Evolutionary conservation across 2,888 invertebrate genomes (phyloP).

Genomic region (Leistus spinibarbis): DNA sequence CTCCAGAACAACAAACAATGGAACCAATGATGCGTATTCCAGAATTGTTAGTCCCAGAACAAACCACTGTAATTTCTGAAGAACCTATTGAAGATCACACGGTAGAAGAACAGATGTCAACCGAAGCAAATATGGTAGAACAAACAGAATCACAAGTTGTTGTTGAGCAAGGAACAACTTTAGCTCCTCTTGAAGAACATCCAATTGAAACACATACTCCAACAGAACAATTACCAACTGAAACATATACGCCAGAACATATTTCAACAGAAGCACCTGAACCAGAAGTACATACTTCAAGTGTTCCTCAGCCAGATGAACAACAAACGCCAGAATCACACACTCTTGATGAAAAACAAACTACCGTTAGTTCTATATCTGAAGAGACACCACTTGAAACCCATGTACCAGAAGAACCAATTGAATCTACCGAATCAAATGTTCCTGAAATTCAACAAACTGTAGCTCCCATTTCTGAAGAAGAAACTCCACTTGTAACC

Average conservation of each 20-base stretch:
- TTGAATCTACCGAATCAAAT: conserved; percentile 41
- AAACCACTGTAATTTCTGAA: conserved; percentile 39
- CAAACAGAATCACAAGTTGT: conserved; percentile 7
- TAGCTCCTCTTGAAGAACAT: not conserved
- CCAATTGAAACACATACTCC: conserved; percentile 6
- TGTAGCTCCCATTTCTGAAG: conserved; percentile 11
- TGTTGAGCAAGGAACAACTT: conserved; percentile 4
- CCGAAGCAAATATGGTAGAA: conserved; percentile 13
- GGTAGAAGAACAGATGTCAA: conserved; percentile 33
- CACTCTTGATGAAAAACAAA: not conserved
- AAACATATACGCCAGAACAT: not conserved
- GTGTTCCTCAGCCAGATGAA: not conserved
- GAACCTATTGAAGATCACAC: conserved; percentile 35
- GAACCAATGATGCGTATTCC: conserved; percentile 8
- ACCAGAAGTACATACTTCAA: conserved; percentile 5
- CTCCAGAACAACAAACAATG: conserved; percentile 43
- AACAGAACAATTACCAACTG: conserved; percentile 16
- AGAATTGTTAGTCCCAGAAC: conserved; percentile 38
- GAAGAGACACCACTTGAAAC: conserved; percentile 33
- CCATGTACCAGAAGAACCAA: conserved; percentile 43
- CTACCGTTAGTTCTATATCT: conserved; percentile 42
- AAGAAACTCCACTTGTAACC: conserved; percentile 13
- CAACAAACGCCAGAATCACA: conserved; percentile 7
- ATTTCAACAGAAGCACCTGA: not conserved
- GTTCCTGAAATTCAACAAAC: conserved; percentile 39